Conservation (phyloP, 1,140 invertebrate genomes). For the Euwallacea fornicatus region DNA sequence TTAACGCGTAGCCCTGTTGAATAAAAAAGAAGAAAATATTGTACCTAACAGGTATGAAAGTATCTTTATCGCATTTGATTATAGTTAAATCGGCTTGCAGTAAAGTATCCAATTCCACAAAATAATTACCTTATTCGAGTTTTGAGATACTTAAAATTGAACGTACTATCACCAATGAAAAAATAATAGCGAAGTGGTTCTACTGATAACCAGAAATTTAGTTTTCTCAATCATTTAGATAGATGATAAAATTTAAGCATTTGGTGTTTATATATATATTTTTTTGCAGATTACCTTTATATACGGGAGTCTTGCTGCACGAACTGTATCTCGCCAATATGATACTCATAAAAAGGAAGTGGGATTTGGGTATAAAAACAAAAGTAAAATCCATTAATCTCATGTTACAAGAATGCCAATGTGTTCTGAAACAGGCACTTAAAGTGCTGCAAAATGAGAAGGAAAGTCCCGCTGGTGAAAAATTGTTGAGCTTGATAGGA, state of each 20-base stretch:
- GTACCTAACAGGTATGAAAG: too few relatives aligned
- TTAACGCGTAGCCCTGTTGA: not conserved
- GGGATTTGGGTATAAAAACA: slow-evolving; percentile 54
- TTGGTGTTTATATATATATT: not conserved
- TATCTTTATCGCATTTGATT: too few relatives aligned
- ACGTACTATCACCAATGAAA: too few relatives aligned
- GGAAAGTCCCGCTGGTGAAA: slow-evolving; percentile 57
- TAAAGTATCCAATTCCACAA: too few relatives aligned
- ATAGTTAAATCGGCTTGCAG: too few relatives aligned
- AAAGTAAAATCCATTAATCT: slow-evolving; percentile 47
- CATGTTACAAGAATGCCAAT: slow-evolving; percentile 52
- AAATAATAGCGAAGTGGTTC: too few relatives aligned
- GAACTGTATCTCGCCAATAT: slow-evolving; percentile 66
- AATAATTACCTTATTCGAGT: too few relatives aligned
- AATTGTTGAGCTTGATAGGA: slow-evolving; percentile 54
- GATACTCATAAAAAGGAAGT: slow-evolving; percentile 57
- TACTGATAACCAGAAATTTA: too few relatives aligned
- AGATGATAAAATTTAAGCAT: not conserved
- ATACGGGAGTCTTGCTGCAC: slow-evolving; percentile 69
- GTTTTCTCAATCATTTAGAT: too few relatives aligned
- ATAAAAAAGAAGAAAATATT: not conserved
- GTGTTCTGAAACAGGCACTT: slow-evolving; percentile 54
- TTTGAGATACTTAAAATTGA: too few relatives aligned
- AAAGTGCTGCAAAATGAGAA: slow-evolving; percentile 58
- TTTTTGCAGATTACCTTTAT: slow-evolving; percentile 63